phyloP scores from a whole-genome alignment of 2,797 vertebrate genomes.

The Taenioides sp. region DNA sequence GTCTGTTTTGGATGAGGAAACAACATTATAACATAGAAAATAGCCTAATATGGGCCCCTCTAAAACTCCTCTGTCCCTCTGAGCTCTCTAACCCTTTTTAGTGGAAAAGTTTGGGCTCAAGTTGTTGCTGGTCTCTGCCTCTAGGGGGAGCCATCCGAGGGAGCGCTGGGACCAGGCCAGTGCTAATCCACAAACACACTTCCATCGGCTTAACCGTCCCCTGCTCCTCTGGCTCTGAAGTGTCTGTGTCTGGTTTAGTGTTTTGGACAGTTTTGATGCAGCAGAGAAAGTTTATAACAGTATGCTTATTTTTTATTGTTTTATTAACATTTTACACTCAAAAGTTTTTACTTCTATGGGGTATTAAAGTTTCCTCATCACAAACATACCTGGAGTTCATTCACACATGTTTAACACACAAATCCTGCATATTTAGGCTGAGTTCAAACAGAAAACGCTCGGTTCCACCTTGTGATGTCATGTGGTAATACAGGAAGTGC shows the following conservation, averaged over 20 bases:
- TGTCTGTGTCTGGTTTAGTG: neutral
- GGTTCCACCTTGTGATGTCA: too few species aligned
- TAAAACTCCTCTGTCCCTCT: neutral
- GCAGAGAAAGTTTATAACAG: neutral
- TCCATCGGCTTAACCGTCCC: slow-evolving; percentile 58
- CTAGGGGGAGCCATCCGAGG: slow-evolving; percentile 43
- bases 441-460: too few species aligned
- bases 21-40: too few species aligned
- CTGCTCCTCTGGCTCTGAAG: slow-evolving; percentile 38
- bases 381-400: too few species aligned
- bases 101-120: slow-evolving; percentile 17
- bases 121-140: slow-evolving; percentile 38
- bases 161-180: slow-evolving; percentile 49
- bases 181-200: slow-evolving; percentile 63
- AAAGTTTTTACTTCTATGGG: too few species aligned
- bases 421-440: too few species aligned
- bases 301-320: neutral
- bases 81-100: slow-evolving; percentile 12
- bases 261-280: neutral
- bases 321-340: too few species aligned
- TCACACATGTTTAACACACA: too few species aligned
- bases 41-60: too few species aligned
- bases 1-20: too few species aligned
- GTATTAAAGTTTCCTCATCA: too few species aligned
- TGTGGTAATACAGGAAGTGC: too few species aligned